These are phyloP conservation scores for Drosophila repleta DNA, from an alignment of 1,140 invertebrate species.

Conservation along the genomic window DNA sequence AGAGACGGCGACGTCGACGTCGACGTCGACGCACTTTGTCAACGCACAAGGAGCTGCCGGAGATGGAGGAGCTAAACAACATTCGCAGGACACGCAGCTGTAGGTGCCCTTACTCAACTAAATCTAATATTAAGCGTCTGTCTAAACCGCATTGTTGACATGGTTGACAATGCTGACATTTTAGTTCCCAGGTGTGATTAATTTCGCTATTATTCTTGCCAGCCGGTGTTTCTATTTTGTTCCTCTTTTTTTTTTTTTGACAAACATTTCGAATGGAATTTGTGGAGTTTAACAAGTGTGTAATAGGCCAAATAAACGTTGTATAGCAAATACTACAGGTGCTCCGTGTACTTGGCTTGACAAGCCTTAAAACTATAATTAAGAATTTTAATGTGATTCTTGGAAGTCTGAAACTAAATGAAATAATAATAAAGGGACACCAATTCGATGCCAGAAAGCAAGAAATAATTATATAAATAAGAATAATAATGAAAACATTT, in stretches of 20 bases:
- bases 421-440: too few species aligned
- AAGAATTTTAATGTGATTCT: too few species aligned
- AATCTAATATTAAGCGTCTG: conserved; percentile 74
- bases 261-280: conserved; percentile 16
- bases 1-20: background rate
- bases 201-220: conserved; percentile 61
- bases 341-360: too few species aligned
- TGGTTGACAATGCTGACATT: conserved; percentile 60
- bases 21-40: conserved; percentile 51
- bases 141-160: conserved; percentile 67
- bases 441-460: too few species aligned
- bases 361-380: too few species aligned
- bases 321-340: too few species aligned
- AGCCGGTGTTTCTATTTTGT: background rate
- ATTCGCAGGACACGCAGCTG: conserved; percentile 10
- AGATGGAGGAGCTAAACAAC: background rate
- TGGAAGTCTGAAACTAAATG: too few species aligned
- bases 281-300: conserved; percentile 1
- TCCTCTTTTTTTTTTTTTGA: background rate
- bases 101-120: conserved; percentile 2
- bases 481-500: too few species aligned
- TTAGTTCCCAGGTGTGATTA: conserved; percentile 78
- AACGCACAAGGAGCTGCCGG: conserved; percentile 31
- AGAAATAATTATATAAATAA: too few species aligned
- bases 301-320: too few species aligned